These are phyloP conservation scores for Schrankia costaestrigalis DNA, from an alignment of 2,888 invertebrate species.

Conservation along the genomic window DNA sequence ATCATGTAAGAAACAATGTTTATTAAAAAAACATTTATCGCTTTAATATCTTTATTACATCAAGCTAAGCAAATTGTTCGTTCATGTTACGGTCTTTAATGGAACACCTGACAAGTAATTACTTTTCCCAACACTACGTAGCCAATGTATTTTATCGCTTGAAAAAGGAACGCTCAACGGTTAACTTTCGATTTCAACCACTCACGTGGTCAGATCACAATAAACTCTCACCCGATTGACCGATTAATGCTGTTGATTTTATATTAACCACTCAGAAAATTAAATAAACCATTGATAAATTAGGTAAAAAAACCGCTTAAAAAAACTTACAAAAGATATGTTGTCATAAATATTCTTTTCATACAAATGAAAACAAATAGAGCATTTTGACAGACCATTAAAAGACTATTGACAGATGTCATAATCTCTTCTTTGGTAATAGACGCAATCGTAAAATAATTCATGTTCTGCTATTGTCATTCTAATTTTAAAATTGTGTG, in stretches of 20 bases:
- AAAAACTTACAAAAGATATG: not conserved
- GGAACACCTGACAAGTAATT: conserved; percentile 35
- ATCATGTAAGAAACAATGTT: no score
- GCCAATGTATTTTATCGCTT: conserved; percentile 21
- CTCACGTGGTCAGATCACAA: conserved; percentile 40
- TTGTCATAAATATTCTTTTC: no score
- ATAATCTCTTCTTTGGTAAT: no score
- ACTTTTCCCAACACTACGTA: conserved; percentile 20
- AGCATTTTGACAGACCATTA: no score
- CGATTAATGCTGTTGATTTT: conserved; percentile 18
- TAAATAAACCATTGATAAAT: not conserved
- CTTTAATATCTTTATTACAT: not conserved
- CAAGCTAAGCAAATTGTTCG: conserved; percentile 11
- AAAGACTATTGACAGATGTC: no score
- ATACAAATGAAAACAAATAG: no score
- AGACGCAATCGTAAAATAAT: no score
- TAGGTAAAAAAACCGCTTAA: not conserved
- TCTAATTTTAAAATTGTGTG: no score
- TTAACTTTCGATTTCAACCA: conserved; percentile 55
- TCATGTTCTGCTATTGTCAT: no score
- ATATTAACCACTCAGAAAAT: conserved; percentile 1
- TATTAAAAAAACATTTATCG: no score
- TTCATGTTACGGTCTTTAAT: conserved; percentile 17
- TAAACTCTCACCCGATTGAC: conserved; percentile 28
- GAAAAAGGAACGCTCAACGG: conserved; percentile 42